Percentiles rank a stretch among this genome's conserved stretches.
Evolutionary conservation across 2,888 invertebrate genomes (phyloP).

Genomic region (Lepidonotus clava): DNA sequence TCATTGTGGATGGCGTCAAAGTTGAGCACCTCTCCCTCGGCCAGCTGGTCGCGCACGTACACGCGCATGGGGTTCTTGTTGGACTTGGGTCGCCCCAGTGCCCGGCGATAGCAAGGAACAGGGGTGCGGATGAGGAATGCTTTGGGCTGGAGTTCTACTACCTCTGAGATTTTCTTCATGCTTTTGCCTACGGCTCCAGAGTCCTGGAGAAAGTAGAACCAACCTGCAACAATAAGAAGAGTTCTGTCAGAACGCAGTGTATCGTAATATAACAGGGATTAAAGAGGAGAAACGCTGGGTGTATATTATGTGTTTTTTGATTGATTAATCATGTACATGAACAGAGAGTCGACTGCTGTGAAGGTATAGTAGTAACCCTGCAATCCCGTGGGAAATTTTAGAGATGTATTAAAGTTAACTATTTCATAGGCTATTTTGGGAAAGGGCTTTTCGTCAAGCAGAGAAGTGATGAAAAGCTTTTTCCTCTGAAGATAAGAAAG

Average conservation of each 20-base stretch:
- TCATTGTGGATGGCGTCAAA: conserved; percentile 26
- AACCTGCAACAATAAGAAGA: conserved; percentile 50
- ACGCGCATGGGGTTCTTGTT: neutral
- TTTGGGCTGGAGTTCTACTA: conserved; percentile 30
- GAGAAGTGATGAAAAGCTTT: too few species aligned
- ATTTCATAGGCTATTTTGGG: too few species aligned
- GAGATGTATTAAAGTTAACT: too few species aligned
- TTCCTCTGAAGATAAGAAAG: too few species aligned
- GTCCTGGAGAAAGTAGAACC: conserved; percentile 56
- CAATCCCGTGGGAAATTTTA: too few species aligned
- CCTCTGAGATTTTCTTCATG: conserved; percentile 17
- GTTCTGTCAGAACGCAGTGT: neutral
- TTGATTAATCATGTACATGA: too few species aligned
- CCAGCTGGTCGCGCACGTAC: conserved; percentile 8
- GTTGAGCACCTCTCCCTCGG: conserved; percentile 22
- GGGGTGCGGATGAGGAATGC: conserved; percentile 32
- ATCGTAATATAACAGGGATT: too few species aligned
- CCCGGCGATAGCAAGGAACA: conserved; percentile 42
- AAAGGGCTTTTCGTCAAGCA: too few species aligned
- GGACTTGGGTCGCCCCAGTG: neutral
- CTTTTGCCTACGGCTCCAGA: conserved; percentile 44
- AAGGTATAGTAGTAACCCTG: too few species aligned
- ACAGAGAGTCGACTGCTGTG: too few species aligned
- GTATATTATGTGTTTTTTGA: too few species aligned
- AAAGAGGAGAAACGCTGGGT: too few species aligned